These are phyloP conservation scores for Syrmaticus mikado DNA, from an alignment of 2,113 vertebrate genomes.

Conservation along the genomic window DNA sequence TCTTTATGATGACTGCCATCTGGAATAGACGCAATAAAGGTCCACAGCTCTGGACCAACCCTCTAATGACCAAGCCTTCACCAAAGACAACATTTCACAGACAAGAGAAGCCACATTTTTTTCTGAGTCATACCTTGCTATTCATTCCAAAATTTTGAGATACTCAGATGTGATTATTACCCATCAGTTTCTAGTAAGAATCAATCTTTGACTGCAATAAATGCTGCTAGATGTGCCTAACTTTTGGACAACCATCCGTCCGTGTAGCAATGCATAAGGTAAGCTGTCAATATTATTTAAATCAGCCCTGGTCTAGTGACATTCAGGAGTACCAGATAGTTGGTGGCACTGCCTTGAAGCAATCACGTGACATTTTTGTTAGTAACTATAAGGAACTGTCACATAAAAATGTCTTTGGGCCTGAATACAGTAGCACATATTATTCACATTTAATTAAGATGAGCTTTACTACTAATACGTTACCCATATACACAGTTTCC, in stretches of 20 bases:
- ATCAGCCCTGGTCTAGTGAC: not conserved
- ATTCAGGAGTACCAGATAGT: not conserved
- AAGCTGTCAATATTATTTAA: slow-evolving; percentile 7
- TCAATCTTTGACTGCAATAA: not conserved
- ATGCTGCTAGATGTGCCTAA: not conserved
- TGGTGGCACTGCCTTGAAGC: not conserved
- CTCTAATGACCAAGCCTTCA: not conserved
- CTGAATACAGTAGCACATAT: not conserved
- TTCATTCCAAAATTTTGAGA: not conserved
- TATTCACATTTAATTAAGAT: not conserved
- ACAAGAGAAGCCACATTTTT: not conserved
- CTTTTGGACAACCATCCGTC: not conserved
- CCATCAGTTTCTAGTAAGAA: not conserved
- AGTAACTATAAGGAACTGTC: not conserved
- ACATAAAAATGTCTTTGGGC: not conserved
- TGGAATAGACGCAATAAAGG: not conserved
- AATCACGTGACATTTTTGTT: not conserved
- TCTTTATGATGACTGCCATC: not conserved
- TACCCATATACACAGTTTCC: not conserved
- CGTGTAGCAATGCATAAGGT: not conserved
- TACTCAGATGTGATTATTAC: not conserved
- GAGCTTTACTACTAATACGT: not conserved
- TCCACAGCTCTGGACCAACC: not conserved
- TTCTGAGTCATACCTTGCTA: not conserved
- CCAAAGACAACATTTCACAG: not conserved